A percentile compares a stretch with the other conserved stretches of the same genome.
phyloP scores from a whole-genome alignment of 2,888 invertebrate species.

The Drosophila niveifrons region DNA sequence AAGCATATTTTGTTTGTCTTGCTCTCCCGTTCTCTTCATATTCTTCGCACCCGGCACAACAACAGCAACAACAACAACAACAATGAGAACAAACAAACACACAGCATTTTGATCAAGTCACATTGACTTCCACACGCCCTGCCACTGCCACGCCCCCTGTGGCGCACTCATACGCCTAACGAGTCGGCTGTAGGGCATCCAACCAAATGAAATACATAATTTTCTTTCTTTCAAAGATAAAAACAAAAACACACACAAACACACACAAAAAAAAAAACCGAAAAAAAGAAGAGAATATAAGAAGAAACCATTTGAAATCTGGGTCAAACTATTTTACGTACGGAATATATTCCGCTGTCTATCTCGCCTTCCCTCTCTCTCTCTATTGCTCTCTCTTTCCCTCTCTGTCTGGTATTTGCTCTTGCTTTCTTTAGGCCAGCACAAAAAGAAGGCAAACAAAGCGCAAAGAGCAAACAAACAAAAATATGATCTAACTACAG shows the following conservation, averaged over 20 bases:
- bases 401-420: slow-evolving; percentile 9
- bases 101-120: slow-evolving; percentile 1
- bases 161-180: slow-evolving; percentile 16
- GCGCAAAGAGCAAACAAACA: slow-evolving; percentile 34
- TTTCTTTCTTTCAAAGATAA: slow-evolving; percentile 39
- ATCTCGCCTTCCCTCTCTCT: slow-evolving; percentile 13
- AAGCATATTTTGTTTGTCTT: slow-evolving; percentile 47
- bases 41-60: slow-evolving; percentile 53
- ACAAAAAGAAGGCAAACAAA: slow-evolving; percentile 18
- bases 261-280: slow-evolving; percentile 3
- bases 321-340: slow-evolving; percentile 77
- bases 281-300: slow-evolving; percentile 49
- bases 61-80: slow-evolving; percentile 26
- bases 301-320: slow-evolving; percentile 68
- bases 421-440: slow-evolving; percentile 21
- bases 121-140: slow-evolving; percentile 33
- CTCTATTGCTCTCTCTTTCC: not conserved
- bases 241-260: slow-evolving; percentile 29
- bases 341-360: slow-evolving; percentile 40
- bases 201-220: slow-evolving; percentile 38
- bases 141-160: slow-evolving; percentile 34
- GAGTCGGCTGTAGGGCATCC: slow-evolving; percentile 26
- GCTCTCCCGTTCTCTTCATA: slow-evolving; percentile 26
- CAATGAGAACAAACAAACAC: slow-evolving; percentile 17
- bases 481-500: slow-evolving; percentile 37